Base-by-base conservation (phyloP, 2,113 vertebrate genomes). In the Peromyscus maniculatus region DNA sequence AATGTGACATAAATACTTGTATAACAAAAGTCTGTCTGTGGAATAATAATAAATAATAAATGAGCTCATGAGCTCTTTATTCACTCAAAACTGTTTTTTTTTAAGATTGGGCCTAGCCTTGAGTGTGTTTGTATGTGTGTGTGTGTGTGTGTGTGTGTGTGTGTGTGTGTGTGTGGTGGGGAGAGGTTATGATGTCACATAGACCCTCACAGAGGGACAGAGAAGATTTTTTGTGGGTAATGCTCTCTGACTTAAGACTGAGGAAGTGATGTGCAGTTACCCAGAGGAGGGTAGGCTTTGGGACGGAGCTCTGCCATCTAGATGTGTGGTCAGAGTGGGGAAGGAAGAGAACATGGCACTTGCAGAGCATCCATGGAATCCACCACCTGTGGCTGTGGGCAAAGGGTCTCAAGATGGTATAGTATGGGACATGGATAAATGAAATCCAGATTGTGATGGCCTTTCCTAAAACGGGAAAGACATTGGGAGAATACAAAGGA, bases 1-100 rank as follows among this genome's bases (percentile, higher is more conserved):
- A 15, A 59, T 82, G 39, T 87, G 13, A 3, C 36, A 84, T 78
- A 94, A 92, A 83, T 49, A 87, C 5, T 62, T 83, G 26, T 59
- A 69, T 21, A 64, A 39, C 28, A 95, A 57, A 92, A 77, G 7
- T 28, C 11, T 49, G 3, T 26, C 12, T 86, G 4, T 67, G 39
- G 19, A 13, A 59, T 87, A 36, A 72, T 72, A 16, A 71, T 72
- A 36, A 72, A 31, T 67, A 28, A 69, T 28, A 11, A 16, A 16
- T 69, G 59, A 59, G 31, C 87, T 91, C 19, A 49, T 62, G 13
- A 84, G 3, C 7, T 78, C 75, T 83, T 87, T 43, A 69, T 89
- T 78, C 19, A 83, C 31, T 87, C 28, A 46, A 87, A 94, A 78
- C 19, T 67, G 84, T 91, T 24, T 15, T 57, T 90, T 28, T 28